Base-by-base conservation (phyloP, 2,888 invertebrate genomes). In the Gari tellinella region DNA sequence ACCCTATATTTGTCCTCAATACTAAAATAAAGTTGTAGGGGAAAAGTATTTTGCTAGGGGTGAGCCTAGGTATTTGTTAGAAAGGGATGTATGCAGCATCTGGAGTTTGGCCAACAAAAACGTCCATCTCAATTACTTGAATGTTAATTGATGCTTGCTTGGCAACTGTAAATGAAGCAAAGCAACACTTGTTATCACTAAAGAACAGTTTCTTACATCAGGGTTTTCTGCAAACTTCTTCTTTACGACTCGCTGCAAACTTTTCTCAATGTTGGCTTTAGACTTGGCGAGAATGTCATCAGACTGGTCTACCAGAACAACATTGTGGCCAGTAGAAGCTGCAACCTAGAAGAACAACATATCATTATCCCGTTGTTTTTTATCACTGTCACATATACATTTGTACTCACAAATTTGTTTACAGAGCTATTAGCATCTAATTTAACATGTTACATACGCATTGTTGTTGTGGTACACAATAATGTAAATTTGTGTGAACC, bases 291-390 rank as follows among this genome's bases (percentile, higher is more conserved):
- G 92, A 7, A 95, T 93, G 41, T 95, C 94, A 0, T 95, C 93
- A 79, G 94, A 95, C 26, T 96, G 93, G 91, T 97, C 97, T 1
- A 97, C 95, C 26, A 97, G 92, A 1, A 94, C 95, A 10, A 97
- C 97, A 89, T 94, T 94, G 87, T 96, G 95, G 19, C 96, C 96
- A 40, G 95, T 95, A 92, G 96, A 95, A 21, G 97, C 97, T 73
- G 96, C 95, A 55, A 97, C 96, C 96, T 97, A 49, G 0, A 64
- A 68, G 10, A 31, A n/a, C n/a, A n/a, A n/a, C n/a, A n/a, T n/a
- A n/a, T n/a, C n/a, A n/a, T n/a, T n/a, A n/a, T n/a, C n/a, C n/a
- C n/a, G n/a, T n/a, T n/a, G n/a, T n/a, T n/a, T n/a, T n/a, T n/a
- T n/a, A n/a, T n/a, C n/a, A n/a, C n/a, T n/a, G n/a, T n/a, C n/a